Evolutionary conservation across 92 coral and sea anemone species (phyloP), one percentile per base, ranked within the genome.

Genomic region (Umimayanthus kanabou): DNA sequence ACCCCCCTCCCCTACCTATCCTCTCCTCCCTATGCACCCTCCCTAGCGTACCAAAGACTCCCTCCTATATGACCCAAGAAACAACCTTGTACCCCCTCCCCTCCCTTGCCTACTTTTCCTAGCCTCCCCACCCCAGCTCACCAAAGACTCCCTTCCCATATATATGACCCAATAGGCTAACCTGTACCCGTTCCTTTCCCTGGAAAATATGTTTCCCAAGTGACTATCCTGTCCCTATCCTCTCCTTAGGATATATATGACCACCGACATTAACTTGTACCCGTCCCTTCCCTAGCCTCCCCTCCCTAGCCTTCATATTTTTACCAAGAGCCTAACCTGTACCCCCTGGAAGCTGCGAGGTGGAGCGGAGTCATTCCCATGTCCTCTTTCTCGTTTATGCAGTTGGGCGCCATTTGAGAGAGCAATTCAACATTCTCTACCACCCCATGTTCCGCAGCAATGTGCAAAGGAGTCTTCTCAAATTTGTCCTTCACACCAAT

Each of bases 341-440:
- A 69, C 30, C 73, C 73, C 73, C 73, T 64, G n/a, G 66, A 75
- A 14, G 95, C 95, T 7, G 98, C 98, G 42, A 80, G 80, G 81
- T 94, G 98, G 10, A 94, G 93, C 2, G 98, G 94, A 23, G 91
- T 89, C 66, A 67, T 85, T 74, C 94, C 95, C 6, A 84, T 67
- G 1, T 79, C 61, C 76, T 94, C 98, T 72, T 86, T 85, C 40
- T 76, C 88, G 82, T 85, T 85, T 30, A 78, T 78, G 75, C 43
- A 65, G 30, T 82, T 76, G 3, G 90, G 88, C n/a, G 61, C 84
- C 85, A 90, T 11, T 42, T 84, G 91, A 11, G 93, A 89, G 42
- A 92, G 84, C 4, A 89, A 5, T 22, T 85, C 92, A 18, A 92
- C 88, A 30, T 92, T 90, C 9, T 91, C 87, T 30, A 91, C 80